These are phyloP conservation scores for Tiliacea citrago DNA, from an alignment of 2,888 invertebrate genomes.

Conservation along the genomic window DNA sequence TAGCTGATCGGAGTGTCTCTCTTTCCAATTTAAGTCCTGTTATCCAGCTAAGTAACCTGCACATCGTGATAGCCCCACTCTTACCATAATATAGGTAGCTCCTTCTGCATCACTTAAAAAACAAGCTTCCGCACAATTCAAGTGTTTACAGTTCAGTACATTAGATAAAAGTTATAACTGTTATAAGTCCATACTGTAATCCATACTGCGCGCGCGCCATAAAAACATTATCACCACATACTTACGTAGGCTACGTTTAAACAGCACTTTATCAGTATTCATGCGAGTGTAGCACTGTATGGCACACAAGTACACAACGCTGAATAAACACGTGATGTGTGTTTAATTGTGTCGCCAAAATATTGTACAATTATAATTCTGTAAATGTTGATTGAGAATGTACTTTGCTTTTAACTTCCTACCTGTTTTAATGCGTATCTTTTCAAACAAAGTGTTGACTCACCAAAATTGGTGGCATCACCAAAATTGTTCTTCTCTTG, in stretches of 20 bases:
- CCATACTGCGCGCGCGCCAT: conserved; percentile 48
- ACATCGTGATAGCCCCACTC: not conserved
- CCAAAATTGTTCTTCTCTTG: not conserved
- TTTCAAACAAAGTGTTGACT: not conserved
- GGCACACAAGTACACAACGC: conserved; percentile 34
- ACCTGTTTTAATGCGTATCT: not conserved
- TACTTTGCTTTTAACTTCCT: conserved; percentile 5
- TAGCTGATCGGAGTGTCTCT: no score
- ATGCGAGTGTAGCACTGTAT: conserved; percentile 34
- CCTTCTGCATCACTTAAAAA: conserved; percentile 14
- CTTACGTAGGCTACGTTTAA: conserved; percentile 65
- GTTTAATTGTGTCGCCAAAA: conserved; percentile 59
- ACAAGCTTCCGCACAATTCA: conserved; percentile 38
- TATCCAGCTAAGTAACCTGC: not conserved
- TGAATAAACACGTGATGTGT: conserved; percentile 47
- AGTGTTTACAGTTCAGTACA: conserved; percentile 53
- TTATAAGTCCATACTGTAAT: conserved; percentile 51
- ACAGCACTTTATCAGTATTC: conserved; percentile 61
- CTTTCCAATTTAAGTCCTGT: not conserved
- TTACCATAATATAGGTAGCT: no score
- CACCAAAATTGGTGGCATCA: not conserved
- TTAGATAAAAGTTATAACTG: conserved; percentile 34
- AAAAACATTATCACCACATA: conserved; percentile 56
- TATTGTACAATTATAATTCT: conserved; percentile 29
- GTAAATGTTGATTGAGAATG: conserved; percentile 26